These are phyloP conservation scores for Ptiloglossa arizonensis DNA, from an alignment of 1,140 invertebrate species.

Conservation along the genomic window DNA sequence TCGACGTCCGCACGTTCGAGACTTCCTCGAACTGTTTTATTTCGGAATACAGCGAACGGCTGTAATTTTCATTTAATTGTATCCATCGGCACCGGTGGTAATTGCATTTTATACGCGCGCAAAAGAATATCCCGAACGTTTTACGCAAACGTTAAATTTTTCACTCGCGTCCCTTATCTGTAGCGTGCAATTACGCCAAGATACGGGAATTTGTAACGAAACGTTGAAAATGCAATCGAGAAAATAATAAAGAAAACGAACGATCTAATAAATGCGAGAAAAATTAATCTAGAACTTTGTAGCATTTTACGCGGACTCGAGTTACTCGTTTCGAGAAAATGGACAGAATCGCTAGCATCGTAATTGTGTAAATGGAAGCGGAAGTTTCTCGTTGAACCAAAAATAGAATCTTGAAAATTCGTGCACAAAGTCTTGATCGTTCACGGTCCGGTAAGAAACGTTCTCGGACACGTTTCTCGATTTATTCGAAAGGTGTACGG, in stretches of 20 bases:
- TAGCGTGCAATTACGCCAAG: neutral
- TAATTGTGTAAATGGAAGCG: neutral
- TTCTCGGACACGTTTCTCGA: too few relatives aligned
- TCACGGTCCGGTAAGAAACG: too few relatives aligned
- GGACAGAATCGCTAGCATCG: neutral
- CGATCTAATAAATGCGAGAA: neutral
- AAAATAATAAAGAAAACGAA: neutral
- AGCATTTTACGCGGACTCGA: too few relatives aligned
- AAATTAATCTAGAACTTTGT: neutral
- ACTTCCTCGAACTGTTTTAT: neutral
- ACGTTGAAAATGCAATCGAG: neutral
- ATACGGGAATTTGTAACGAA: neutral
- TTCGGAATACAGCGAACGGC: slow-evolving; percentile 9
- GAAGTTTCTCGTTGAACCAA: neutral
- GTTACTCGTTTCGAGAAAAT: neutral
- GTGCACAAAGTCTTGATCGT: too few relatives aligned
- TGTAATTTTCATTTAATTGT: slow-evolving; percentile 38
- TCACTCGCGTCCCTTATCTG: slow-evolving; percentile 4
- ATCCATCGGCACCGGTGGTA: neutral
- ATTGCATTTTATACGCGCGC: slow-evolving; percentile 9
- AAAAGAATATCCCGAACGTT: neutral
- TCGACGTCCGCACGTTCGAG: slow-evolving; percentile 7
- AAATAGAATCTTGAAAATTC: neutral
- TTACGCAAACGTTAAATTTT: slow-evolving; percentile 5
- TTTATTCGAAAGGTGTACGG: too few relatives aligned